Evolutionary conservation across 2,113 vertebrate species (phyloP).

Genomic region (Pelusios castaneus): DNA sequence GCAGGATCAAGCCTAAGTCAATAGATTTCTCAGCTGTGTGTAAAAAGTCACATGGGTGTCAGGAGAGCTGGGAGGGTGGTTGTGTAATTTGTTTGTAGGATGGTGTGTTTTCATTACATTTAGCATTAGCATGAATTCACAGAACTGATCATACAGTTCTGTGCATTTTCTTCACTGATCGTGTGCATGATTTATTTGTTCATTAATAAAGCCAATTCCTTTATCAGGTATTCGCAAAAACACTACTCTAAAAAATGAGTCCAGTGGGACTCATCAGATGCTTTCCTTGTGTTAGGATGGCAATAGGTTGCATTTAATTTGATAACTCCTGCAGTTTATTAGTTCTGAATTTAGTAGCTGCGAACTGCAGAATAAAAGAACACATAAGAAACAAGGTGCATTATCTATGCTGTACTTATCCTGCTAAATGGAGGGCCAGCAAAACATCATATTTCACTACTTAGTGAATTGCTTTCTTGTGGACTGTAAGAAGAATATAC

Average conservation of each 20-base stretch:
- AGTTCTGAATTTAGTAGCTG: constrained; percentile 71
- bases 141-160: neutral
- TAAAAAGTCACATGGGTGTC: neutral
- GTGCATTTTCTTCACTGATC: constrained; percentile 3
- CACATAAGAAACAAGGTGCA: constrained; percentile 53
- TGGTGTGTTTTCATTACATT: neutral
- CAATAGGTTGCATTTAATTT: constrained; percentile 33
- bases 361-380: constrained; percentile 48
- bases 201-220: constrained; percentile 33
- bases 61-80: neutral
- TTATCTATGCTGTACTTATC: neutral
- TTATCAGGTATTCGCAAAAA: constrained; percentile 51
- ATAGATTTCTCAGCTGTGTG: neutral
- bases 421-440: constrained; percentile 57
- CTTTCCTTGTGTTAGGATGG: constrained; percentile 36
- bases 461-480: constrained; percentile 63
- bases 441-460: constrained; percentile 60
- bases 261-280: constrained; percentile 25
- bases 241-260: neutral
- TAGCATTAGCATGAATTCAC: neutral
- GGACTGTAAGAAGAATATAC: constrained; percentile 51
- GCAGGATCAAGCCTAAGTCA: neutral
- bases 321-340: constrained; percentile 62
- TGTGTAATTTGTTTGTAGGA: constrained; percentile 27
- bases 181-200: constrained; percentile 11